phyloP scores from a whole-genome alignment of 2,888 invertebrate species.

The Synanthedon vespiformis region DNA sequence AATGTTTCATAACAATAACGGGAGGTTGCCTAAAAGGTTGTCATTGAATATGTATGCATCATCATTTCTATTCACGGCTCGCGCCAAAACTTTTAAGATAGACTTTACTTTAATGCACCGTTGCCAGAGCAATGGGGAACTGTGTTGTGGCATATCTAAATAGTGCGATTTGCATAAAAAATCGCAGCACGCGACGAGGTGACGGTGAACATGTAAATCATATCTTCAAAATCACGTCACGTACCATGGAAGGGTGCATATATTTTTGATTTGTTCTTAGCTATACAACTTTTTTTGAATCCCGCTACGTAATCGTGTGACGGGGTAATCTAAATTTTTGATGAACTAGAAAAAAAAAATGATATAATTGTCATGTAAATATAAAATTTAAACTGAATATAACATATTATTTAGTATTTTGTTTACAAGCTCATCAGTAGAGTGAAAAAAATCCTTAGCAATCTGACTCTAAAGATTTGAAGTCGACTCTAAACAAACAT shows the following conservation, averaged over 20 bases:
- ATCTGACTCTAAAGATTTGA: too few species aligned
- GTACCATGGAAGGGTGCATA: conserved; percentile 66
- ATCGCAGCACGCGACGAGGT: conserved; percentile 60
- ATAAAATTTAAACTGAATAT: too few species aligned
- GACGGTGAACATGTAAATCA: conserved; percentile 55
- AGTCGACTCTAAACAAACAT: too few species aligned
- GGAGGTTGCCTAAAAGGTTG: not conserved
- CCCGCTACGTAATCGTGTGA: conserved; percentile 1
- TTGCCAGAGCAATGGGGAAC: conserved; percentile 34
- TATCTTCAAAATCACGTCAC: conserved; percentile 53
- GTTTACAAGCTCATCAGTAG: too few species aligned
- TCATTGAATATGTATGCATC: not conserved
- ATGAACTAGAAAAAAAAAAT: too few species aligned
- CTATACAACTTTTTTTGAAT: conserved; percentile 42
- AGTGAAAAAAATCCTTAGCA: too few species aligned
- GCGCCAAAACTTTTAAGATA: conserved; percentile 31
- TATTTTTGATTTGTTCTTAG: conserved; percentile 68
- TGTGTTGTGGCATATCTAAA: conserved; percentile 59
- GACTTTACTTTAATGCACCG: conserved; percentile 31
- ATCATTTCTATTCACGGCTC: conserved; percentile 16
- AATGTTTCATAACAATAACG: not conserved
- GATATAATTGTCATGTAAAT: too few species aligned
- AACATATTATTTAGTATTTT: too few species aligned
- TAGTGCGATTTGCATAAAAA: conserved; percentile 68
- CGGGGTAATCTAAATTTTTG: too few species aligned